Conservation (phyloP, 2,113 vertebrate genomes). For the Emydocephalus ijimae region DNA sequence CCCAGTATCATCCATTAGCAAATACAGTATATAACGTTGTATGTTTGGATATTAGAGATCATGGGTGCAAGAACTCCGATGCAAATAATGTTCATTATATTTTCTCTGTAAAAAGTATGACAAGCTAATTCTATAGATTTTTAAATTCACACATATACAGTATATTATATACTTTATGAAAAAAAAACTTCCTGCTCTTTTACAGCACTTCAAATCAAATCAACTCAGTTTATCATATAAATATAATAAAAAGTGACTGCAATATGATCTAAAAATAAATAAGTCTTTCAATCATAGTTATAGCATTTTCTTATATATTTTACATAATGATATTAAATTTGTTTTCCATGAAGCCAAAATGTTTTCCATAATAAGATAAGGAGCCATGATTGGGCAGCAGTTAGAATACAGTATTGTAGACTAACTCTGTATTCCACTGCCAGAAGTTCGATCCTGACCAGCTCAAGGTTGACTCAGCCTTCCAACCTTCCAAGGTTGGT, state of each 20-base stretch:
- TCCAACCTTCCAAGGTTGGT: neutral
- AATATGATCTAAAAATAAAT: neutral
- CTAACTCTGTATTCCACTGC: neutral
- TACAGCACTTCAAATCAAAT: neutral
- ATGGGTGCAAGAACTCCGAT: neutral
- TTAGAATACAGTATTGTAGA: neutral
- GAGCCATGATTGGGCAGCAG: neutral
- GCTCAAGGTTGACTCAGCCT: neutral
- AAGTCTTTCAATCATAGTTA: neutral
- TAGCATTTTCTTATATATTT: neutral
- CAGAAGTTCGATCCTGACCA: neutral
- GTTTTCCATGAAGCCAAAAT: neutral
- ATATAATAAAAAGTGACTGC: neutral
- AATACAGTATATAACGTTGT: neutral
- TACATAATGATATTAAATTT: neutral
- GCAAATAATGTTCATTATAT: neutral
- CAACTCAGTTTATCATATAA: neutral
- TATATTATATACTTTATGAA: neutral
- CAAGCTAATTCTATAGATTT: neutral
- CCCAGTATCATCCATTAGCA: neutral
- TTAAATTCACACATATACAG: neutral
- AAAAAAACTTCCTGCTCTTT: neutral
- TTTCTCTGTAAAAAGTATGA: neutral
- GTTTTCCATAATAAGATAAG: neutral
- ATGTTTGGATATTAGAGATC: neutral